Conservation (phyloP, 2,797 vertebrate genomes). For the Zonotrichia albicollis region DNA sequence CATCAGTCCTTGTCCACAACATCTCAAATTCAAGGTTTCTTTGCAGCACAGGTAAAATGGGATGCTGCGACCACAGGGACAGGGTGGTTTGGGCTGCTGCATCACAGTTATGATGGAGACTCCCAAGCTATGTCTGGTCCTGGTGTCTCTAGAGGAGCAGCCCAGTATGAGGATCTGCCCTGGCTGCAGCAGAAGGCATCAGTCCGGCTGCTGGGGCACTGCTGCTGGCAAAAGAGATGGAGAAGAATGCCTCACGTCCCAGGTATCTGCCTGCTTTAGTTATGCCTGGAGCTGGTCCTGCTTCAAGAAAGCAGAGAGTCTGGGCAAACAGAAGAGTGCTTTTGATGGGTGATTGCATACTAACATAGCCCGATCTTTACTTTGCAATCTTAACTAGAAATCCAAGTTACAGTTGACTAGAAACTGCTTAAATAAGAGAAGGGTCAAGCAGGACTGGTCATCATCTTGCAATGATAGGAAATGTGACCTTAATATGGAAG, state of each 20-base stretch:
- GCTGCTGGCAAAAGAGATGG: neutral
- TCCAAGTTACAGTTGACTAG: neutral
- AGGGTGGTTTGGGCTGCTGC: neutral
- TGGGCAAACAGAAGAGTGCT: neutral
- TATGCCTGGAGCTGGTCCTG: neutral
- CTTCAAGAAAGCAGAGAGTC: neutral
- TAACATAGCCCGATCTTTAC: neutral
- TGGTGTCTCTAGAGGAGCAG: neutral
- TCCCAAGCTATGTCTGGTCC: neutral
- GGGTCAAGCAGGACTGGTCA: neutral
- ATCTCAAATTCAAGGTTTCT: neutral
- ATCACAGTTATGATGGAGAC: neutral
- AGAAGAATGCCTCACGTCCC: neutral
- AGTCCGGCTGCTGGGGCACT: neutral
- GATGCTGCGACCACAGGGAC: neutral
- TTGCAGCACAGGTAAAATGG: neutral
- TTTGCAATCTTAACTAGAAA: neutral
- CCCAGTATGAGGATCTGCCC: neutral
- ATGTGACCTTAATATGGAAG: neutral
- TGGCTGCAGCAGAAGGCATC: neutral
- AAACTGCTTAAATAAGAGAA: neutral
- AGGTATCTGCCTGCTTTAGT: neutral
- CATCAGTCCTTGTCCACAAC: neutral
- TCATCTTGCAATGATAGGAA: neutral
- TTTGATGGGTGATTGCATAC: neutral